Conservation (phyloP, 2,888 invertebrate species). For the Eilema sororculum region DNA sequence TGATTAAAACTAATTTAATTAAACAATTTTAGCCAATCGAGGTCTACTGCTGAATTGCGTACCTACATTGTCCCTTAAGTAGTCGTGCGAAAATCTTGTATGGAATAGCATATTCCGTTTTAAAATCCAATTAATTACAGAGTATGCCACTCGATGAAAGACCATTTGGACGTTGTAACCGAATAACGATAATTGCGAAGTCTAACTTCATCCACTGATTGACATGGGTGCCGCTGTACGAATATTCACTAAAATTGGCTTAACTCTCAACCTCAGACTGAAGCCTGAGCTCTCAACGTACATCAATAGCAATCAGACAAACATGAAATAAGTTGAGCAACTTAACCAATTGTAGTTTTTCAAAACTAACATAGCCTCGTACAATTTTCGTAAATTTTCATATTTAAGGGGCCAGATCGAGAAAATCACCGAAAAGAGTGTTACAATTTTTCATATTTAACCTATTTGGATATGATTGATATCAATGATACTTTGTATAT, state of each 20-base stretch:
- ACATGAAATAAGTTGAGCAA: background rate
- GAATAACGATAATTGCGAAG: constrained; percentile 4
- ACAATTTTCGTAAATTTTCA: too few relatives aligned
- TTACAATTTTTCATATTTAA: too few relatives aligned
- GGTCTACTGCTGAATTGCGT: too few relatives aligned
- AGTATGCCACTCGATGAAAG: background rate
- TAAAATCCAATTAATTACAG: background rate
- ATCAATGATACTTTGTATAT: too few relatives aligned
- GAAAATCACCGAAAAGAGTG: too few relatives aligned
- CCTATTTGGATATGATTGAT: too few relatives aligned
- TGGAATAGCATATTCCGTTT: background rate
- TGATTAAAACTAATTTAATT: too few relatives aligned
- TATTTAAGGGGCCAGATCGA: too few relatives aligned
- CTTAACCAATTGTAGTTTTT: background rate
- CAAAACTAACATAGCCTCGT: too few relatives aligned
- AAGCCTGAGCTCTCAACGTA: background rate
- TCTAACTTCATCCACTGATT: constrained; percentile 2
- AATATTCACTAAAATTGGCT: background rate
- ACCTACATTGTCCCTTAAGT: background rate
- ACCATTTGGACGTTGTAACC: background rate
- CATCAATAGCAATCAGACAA: background rate
- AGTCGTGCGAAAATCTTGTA: background rate
- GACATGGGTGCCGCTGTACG: background rate
- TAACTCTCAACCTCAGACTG: too few relatives aligned
- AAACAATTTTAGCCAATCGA: too few relatives aligned